These are phyloP conservation scores for Pterobdella sp. DNA, from an alignment of 2,888 invertebrate genomes.

Conservation along the genomic window DNA sequence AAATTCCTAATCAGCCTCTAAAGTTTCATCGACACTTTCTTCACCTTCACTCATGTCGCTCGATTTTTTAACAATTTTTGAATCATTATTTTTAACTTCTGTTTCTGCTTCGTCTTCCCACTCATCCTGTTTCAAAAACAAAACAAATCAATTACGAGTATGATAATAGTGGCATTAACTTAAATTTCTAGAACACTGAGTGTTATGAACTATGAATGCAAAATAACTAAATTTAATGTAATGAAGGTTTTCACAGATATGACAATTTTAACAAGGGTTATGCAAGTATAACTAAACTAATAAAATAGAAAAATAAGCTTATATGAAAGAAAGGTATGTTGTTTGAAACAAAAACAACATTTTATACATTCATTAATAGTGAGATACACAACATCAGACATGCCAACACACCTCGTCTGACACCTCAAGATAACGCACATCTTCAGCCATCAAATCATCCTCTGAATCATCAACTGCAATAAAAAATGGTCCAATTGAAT, in stretches of 20 bases:
- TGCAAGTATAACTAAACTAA: not conserved
- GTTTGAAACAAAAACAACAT: not conserved
- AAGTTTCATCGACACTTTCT: not conserved
- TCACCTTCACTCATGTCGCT: conserved; percentile 1
- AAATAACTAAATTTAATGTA: too few relatives aligned
- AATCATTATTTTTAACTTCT: not conserved
- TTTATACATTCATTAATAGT: not conserved
- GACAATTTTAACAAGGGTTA: too few relatives aligned
- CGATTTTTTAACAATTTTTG: not conserved
- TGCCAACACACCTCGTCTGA: not conserved
- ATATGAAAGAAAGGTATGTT: not conserved
- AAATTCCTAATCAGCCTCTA: conserved; percentile 6
- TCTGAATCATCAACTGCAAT: not conserved
- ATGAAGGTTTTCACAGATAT: too few relatives aligned
- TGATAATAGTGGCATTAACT: too few relatives aligned
- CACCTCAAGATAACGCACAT: not conserved
- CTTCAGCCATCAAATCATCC: conserved; percentile 9
- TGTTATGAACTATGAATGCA: too few relatives aligned
- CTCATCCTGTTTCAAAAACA: not conserved
- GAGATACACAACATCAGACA: not conserved
- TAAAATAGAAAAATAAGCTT: not conserved
- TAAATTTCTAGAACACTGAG: too few relatives aligned
- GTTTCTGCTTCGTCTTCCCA: conserved; percentile 9
- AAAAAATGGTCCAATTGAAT: too few relatives aligned
- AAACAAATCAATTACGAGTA: not conserved